Percentiles rank a stretch among this genome's conserved stretches.
phyloP scores from a whole-genome alignment of 2,888 invertebrate genomes.

The Helicoverpa assulta region DNA sequence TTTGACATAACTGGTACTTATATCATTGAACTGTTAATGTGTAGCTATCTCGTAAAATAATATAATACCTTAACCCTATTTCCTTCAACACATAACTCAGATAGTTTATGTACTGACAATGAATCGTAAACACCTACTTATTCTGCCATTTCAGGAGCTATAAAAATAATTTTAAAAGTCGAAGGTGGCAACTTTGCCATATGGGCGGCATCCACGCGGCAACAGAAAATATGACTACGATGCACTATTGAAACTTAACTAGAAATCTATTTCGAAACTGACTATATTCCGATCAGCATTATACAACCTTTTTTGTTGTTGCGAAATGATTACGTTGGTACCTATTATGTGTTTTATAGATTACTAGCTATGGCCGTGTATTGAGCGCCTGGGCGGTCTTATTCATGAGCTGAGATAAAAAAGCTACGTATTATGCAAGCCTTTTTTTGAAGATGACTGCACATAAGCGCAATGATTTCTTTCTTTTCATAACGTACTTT shows the following conservation, averaged over 20 bases:
- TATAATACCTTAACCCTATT: too few species aligned
- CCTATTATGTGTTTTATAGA: background rate
- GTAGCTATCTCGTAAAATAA: too few species aligned
- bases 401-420: too few species aligned
- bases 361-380: background rate
- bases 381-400: background rate
- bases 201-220: slow-evolving; percentile 17
- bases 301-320: slow-evolving; percentile 45
- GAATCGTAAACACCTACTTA: background rate
- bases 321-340: slow-evolving; percentile 29
- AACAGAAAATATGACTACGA: slow-evolving; percentile 12
- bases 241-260: slow-evolving; percentile 42
- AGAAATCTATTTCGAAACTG: slow-evolving; percentile 49
- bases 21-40: too few species aligned
- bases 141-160: slow-evolving; percentile 11
- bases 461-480: too few species aligned
- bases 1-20: background rate
- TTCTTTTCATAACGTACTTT: too few species aligned
- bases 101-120: background rate
- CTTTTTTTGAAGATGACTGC: background rate
- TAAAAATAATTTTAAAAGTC: slow-evolving; percentile 3
- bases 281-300: slow-evolving; percentile 32
- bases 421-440: background rate
- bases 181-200: slow-evolving; percentile 8
- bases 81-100: background rate